A percentile compares a stretch with the other conserved stretches of the same genome.
Evolutionary conservation across 2,113 vertebrate genomes (phyloP).

Genomic region (Catharus bicknelli): DNA sequence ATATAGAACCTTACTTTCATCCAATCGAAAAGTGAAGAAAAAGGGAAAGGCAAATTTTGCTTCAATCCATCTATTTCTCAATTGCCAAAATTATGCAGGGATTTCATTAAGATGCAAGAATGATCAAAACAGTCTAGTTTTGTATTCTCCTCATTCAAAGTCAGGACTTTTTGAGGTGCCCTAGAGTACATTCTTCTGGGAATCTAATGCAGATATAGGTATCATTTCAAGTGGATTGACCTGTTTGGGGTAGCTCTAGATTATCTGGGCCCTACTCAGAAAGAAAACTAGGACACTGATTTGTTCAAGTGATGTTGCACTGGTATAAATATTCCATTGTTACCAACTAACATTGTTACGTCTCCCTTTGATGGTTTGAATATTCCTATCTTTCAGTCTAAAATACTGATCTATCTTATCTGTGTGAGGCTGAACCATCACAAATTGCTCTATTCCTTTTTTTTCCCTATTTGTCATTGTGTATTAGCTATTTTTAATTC

Average conservation of each 20-base stretch:
- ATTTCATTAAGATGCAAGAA: background rate
- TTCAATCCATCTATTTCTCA: background rate
- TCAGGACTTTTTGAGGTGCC: background rate
- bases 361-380: background rate
- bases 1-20: background rate
- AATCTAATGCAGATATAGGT: background rate
- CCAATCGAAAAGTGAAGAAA: background rate
- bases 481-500: slow-evolving; percentile 11
- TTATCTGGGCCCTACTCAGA: background rate
- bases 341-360: background rate
- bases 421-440: background rate
- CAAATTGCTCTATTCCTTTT: background rate
- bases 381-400: background rate
- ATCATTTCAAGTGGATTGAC: background rate
- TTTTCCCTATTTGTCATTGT: background rate
- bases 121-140: background rate
- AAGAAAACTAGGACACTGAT: background rate
- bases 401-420: background rate
- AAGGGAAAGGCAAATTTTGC: background rate
- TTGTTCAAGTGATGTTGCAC: background rate
- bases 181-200: background rate
- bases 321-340: background rate
- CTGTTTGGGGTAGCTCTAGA: background rate
- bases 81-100: background rate
- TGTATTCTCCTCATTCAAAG: background rate